These are phyloP conservation scores for Drosophila dives DNA, from an alignment of 2,888 invertebrate genomes.

Conservation along the genomic window DNA sequence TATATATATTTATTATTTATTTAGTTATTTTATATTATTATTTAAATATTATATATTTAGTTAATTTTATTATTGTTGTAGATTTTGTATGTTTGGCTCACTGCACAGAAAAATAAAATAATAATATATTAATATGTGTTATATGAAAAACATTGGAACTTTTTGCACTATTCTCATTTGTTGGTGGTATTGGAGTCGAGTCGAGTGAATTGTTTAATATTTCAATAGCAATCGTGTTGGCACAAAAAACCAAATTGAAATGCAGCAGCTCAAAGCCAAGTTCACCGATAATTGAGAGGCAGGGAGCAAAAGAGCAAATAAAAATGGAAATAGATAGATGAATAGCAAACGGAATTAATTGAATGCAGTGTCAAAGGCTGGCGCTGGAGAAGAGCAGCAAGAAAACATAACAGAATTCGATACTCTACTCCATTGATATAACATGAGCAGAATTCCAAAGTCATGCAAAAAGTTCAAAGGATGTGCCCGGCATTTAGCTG, in stretches of 20 bases:
- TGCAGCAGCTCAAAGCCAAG: slow-evolving; percentile 42
- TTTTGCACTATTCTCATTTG: slow-evolving; percentile 41
- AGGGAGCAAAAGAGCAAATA: background rate
- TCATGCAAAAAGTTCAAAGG: slow-evolving; percentile 78
- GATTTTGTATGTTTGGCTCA: slow-evolving; percentile 9
- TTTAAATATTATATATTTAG: background rate
- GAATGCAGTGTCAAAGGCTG: slow-evolving; percentile 62
- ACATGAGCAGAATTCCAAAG: slow-evolving; percentile 62
- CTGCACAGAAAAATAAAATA: slow-evolving; percentile 36
- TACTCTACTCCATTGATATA: background rate
- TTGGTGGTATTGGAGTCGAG: slow-evolving; percentile 24
- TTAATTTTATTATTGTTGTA: slow-evolving; percentile 25
- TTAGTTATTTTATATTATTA: slow-evolving; percentile 20
- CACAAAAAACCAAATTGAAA: slow-evolving; percentile 32
- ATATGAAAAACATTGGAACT: slow-evolving; percentile 19
- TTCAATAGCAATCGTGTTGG: slow-evolving; percentile 39
- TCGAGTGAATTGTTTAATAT: slow-evolving; percentile 54
- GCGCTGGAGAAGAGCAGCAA: slow-evolving; percentile 18
- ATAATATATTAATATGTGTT: background rate
- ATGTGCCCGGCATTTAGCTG: slow-evolving; percentile 48
- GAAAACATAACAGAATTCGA: slow-evolving; percentile 25
- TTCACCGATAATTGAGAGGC: slow-evolving; percentile 30
- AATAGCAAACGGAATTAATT: slow-evolving; percentile 62
- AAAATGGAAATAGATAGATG: slow-evolving; percentile 6
- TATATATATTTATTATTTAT: background rate